A percentile compares a stretch with the other conserved stretches of the same genome.
These are phyloP conservation scores for Coregonus suidteri DNA, from an alignment of 2,797 vertebrate genomes.

Conservation along the genomic window DNA sequence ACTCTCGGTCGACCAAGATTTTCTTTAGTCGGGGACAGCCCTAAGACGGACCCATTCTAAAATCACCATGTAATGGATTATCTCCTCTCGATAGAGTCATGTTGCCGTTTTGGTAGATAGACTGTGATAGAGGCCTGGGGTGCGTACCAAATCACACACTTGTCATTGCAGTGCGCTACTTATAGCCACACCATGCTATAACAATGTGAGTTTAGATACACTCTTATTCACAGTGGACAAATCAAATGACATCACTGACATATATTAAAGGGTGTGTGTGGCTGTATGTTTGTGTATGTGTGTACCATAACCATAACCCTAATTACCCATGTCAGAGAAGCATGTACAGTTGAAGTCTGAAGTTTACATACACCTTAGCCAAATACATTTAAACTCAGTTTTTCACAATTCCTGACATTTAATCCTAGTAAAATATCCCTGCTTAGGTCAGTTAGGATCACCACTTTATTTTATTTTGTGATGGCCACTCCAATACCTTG, in stretches of 20 bases:
- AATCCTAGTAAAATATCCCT: too few relatives aligned
- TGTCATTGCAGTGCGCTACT: not conserved
- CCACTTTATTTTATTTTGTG: too few relatives aligned
- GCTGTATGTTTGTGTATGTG: too few relatives aligned
- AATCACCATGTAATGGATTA: constrained; percentile 23
- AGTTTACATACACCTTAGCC: too few relatives aligned
- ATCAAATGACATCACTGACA: constrained; percentile 4
- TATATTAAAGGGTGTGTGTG: constrained; percentile 4
- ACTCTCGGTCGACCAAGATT: too few relatives aligned
- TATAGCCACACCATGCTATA: not conserved
- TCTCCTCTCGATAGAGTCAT: not conserved
- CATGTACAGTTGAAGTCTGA: too few relatives aligned
- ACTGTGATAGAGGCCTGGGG: not conserved
- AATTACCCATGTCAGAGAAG: not conserved
- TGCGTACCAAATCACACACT: not conserved
- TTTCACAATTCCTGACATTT: too few relatives aligned
- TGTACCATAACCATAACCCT: not conserved
- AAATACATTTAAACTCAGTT: too few relatives aligned
- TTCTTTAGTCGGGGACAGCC: too few relatives aligned
- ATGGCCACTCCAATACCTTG: too few relatives aligned
- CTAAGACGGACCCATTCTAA: not conserved
- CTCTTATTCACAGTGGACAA: not conserved
- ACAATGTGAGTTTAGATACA: not conserved
- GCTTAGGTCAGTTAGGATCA: too few relatives aligned
- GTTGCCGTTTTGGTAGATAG: not conserved